A percentile compares a stretch with the other conserved stretches of the same genome.
Conservation (phyloP, 2,113 vertebrate species). For the Loxodonta africana region DNA sequence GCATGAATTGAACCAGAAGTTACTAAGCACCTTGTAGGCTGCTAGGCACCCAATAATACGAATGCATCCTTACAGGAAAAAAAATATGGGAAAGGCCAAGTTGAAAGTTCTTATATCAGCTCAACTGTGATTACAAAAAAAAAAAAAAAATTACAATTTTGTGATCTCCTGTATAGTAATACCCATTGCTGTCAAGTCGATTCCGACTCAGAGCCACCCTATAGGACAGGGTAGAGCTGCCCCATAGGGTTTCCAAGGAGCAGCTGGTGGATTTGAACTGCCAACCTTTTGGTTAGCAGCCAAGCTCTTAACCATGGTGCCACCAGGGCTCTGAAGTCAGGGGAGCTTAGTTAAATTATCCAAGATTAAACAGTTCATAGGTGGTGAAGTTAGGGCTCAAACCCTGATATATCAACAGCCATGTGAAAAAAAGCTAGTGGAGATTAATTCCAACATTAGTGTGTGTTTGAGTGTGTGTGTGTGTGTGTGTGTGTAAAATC, state of each 20-base stretch:
- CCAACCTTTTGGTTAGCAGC: no score
- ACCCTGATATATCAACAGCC: not conserved
- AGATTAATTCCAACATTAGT: not conserved
- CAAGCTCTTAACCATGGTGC: no score
- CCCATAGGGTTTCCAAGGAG: no score
- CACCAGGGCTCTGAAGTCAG: not conserved
- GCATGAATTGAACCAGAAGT: not conserved
- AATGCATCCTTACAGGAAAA: not conserved
- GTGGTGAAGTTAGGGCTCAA: not conserved
- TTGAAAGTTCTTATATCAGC: not conserved
- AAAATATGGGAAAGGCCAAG: rapidly evolving
- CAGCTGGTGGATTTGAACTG: no score
- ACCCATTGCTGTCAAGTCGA: no score
- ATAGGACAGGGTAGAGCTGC: no score
- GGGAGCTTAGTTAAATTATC: not conserved
- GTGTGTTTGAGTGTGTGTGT: not conserved
- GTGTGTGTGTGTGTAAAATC: not conserved
- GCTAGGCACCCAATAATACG: not conserved
- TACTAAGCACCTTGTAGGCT: not conserved
- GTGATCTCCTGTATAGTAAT: not conserved
- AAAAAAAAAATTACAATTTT: not conserved
- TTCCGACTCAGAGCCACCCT: no score
- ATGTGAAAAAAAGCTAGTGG: not conserved
- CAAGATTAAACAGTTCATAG: not conserved
- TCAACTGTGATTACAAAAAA: not conserved